Base-by-base conservation (phyloP, 2,888 invertebrate genomes). In the Rhodophaea formosa region DNA sequence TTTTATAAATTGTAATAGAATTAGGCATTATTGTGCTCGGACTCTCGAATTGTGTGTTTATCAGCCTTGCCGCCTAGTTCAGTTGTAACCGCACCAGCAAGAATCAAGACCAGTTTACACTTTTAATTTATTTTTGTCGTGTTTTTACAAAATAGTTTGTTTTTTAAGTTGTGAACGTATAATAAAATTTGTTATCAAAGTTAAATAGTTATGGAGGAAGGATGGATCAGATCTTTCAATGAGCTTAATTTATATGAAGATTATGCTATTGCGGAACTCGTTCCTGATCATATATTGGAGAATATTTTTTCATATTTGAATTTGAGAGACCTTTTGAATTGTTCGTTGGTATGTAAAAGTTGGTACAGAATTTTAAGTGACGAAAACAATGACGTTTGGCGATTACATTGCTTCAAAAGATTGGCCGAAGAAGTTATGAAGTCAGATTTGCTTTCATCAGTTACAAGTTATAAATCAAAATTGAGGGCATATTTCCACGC, bases 321-420 rank as follows among this genome's bases (percentile, higher is more conserved):
- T 75, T 91, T 98, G 59, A 94, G 94, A 75, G 98, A 99, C 82
- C 89, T 99, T 64, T 93, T 95, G 74, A 97, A 95, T 85, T 98
- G 98, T 92, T 95, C 97, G 62, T 89, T 97, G 69, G 98, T 98
- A 56, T 99, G 99, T 88, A 97, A 97, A 84, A 95, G 94, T 75
- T 99, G 99, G 99, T 96, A 96, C 80, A 94, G 93, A 80, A 96
- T 97, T 82, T 91, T 99, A 59, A 95, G 94, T 80, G 97, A 98
- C 79, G 98, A 98, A 89, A 97, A 97, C 86, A 97, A 96, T 86
- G 98, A 98, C 74, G 96, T 98, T 62, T 99, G 99, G 99, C 93
- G 97, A 77, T 92, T 95, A 80, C 97, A 97, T 74, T 98, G 98
- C 86, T 92, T 96, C 64, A 93, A 95, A 75, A 96, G 95, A 86